phyloP scores from a whole-genome alignment of 2,113 vertebrate species.

The Carettochelys insculpta region DNA sequence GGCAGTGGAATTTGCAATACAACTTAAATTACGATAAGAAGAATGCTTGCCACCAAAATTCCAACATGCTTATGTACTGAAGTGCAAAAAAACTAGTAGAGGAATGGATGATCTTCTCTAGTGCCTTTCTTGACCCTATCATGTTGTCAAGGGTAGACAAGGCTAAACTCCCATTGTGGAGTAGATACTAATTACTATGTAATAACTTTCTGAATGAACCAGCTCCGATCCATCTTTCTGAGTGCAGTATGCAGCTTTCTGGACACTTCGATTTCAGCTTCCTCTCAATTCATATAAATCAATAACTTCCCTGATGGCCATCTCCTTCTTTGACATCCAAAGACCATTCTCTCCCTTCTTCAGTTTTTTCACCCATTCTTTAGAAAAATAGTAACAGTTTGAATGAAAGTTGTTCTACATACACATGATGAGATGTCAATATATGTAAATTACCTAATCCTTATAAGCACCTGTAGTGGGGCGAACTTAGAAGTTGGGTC shows the following conservation, averaged over 20 bases:
- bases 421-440: background rate
- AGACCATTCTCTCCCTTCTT: rapidly evolving
- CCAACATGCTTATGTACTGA: background rate
- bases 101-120: background rate
- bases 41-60: background rate
- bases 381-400: background rate
- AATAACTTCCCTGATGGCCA: background rate
- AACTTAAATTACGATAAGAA: background rate
- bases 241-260: background rate
- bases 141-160: background rate
- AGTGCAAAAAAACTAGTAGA: background rate
- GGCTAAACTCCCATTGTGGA: background rate
- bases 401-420: too few relatives aligned
- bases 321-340: background rate
- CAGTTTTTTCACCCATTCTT: background rate
- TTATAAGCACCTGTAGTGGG: too few relatives aligned
- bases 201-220: background rate
- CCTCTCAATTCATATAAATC: background rate
- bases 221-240: background rate
- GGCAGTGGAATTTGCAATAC: background rate
- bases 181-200: background rate
- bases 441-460: too few relatives aligned
- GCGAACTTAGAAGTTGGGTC: too few relatives aligned
- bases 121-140: background rate
- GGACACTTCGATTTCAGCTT: rapidly evolving